Base-by-base conservation (phyloP, 1,140 invertebrate genomes). In the Drosophila sturtevanti region DNA sequence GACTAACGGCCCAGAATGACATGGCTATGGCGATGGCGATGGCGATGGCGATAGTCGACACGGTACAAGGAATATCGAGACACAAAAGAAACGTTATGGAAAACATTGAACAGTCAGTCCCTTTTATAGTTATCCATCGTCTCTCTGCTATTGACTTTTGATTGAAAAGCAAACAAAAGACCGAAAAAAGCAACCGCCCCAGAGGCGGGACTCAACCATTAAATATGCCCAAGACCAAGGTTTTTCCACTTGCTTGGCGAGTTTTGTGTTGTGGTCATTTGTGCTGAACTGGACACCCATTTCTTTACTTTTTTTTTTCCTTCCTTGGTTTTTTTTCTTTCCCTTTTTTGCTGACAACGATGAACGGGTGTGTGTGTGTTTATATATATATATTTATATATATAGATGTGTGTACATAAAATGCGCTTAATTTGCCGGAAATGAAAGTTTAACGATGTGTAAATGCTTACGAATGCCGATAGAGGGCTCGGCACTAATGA, bases 381-480 rank as follows among this genome's bases (percentile, higher is more conserved):
- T 44, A 52, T 24, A 24, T 63, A 38, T 60, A 63, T n/a, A n/a
- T 44, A 52, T 24, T 22, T 63, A 38, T 60, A 63, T 44, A 52
- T 24, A 24, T 63, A 38, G 55, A 63, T 59, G 51, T 44, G 67
- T 84, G 76, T 77, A 89, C 69, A 89, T 84, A 89, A 87, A 89
- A 89, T 89, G 84, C 80, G 84, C 84, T 89, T 89, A 89, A 89
- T 89, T 89, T 89, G 84, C 84, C 84, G 84, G 84, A 89, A 89
- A 89, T 89, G 84, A 89, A 89, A 89, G 84, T 89, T 89, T 89
- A 89, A 89, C 84, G 84, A 89, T 89, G 84, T 89, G 84, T 89
- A 89, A 89, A 89, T 89, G 84, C 84, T 89, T 89, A 89, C 84
- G 85, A 89, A 89, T 84, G 80, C 85, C 85, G 84, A 89, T 89